Evolutionary conservation across 2,113 vertebrate genomes (phyloP), one percentile per base, ranked within the genome.

Genomic region (Leucosticte australis): DNA sequence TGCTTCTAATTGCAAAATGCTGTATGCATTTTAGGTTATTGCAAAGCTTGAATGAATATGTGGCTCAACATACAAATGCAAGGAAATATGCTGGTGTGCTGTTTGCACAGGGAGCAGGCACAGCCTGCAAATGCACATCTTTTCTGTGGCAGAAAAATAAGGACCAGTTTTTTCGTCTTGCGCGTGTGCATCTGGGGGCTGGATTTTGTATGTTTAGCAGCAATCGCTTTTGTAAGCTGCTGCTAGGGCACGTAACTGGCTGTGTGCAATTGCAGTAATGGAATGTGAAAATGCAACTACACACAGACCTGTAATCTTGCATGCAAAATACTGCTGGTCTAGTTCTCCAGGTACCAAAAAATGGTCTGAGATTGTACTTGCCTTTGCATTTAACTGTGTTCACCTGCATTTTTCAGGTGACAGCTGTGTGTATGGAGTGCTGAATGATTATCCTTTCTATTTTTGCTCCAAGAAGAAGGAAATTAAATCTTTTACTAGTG

Each of bases 151-250:
- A 94, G 92, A 77, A 92, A 95, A 98, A 94, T 92, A 94, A 94
- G 93, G 89, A 93, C 91, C 82, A 47, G 68, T 50, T 78, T 89
- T 94, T 93, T 3, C 89, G 92, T 57, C 83, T 68, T 95, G 64
- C 2, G 33, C 4, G 39, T 83, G 80, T 94, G 94, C 92, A 93
- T 93, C 86, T 94, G 41, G 31, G 80, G 90, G 80, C 83, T 94
- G 92, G 90, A 87, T 96, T 94, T 94, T 92, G 90, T 94, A 84
- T 93, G 93, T 96, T 96, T 94, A 96, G 94, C 88, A 89, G 88
- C 89, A 82, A n/a, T 94, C 78, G 92, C 95, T 96, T 97, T 84
- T 94, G 93, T 96, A 93, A 96, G 95, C 95, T 78, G 94, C 95
- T 94, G 83, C 94, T 96, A 46, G 91, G 90, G 92, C 96, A 95